Conservation (phyloP, 2,888 invertebrate species). For the Caenorhabditis japonica region DNA sequence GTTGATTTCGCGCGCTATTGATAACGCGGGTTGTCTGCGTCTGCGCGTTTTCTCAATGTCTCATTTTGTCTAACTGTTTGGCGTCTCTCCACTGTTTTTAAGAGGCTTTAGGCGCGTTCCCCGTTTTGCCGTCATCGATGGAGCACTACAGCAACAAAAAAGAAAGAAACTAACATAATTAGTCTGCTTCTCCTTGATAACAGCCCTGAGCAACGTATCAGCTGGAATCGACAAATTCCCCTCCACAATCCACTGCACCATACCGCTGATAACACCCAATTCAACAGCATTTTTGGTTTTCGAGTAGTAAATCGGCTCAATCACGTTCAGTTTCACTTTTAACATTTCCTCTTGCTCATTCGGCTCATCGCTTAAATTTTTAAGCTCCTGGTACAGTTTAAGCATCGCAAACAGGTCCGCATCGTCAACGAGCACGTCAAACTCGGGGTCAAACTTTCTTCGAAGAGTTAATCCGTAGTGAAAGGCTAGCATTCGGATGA, state of each 20-base stretch:
- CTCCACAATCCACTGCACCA: constrained; percentile 51
- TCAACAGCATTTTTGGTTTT: constrained; percentile 31
- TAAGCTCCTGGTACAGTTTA: constrained; percentile 34
- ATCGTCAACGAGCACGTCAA: constrained; percentile 34
- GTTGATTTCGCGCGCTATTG: no score
- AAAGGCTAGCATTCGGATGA: constrained; percentile 27
- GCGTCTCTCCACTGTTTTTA: no score
- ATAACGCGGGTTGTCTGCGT: no score
- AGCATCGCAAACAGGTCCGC: constrained; percentile 42
- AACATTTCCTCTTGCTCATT: constrained; percentile 32
- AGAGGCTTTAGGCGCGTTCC: no score
- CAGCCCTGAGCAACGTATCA: constrained; percentile 38
- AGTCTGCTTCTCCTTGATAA: constrained; percentile 26
- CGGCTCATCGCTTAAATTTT: constrained; percentile 45
- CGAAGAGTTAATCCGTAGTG: constrained; percentile 37
- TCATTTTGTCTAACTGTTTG: no score
- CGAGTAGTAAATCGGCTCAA: constrained; percentile 35
- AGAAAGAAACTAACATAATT: constrained; percentile 23
- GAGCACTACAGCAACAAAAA: no score
- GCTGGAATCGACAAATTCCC: constrained; percentile 39
- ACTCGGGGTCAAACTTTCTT: constrained; percentile 17
- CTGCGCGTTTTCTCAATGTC: no score
- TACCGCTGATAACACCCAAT: constrained; percentile 15
- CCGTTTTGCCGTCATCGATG: no score
- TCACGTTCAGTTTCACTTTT: constrained; percentile 32